Conservation (phyloP, 2,797 vertebrate species). For the Iguana delicatissima region DNA sequence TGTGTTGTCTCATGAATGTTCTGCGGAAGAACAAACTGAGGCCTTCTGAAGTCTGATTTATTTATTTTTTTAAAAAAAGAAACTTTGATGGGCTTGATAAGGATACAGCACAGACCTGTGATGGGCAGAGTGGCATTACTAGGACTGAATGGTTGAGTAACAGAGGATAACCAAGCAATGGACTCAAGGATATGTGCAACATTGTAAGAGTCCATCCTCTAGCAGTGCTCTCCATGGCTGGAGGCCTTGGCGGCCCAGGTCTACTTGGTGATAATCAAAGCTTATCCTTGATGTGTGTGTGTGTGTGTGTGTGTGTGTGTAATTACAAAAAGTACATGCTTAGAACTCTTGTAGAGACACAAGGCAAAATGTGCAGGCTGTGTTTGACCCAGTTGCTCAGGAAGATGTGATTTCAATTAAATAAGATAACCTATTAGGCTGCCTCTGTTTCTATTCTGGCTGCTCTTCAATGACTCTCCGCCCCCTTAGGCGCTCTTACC, state of each 20-base stretch:
- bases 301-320: no score
- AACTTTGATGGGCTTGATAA: conserved; percentile 13
- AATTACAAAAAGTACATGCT: background rate
- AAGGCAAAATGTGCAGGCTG: background rate
- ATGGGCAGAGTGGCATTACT: background rate
- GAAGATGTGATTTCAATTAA: background rate
- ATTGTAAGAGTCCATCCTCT: background rate
- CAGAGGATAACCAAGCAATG: background rate
- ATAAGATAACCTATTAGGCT: background rate
- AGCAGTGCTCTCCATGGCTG: background rate
- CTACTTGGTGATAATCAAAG: background rate
- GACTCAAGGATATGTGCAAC: background rate
- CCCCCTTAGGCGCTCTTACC: background rate
- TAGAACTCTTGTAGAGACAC: background rate
- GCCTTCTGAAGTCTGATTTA: background rate
- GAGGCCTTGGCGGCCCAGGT: background rate
- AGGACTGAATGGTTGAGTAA: background rate
- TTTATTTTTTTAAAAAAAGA: background rate
- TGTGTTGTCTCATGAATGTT: conserved; percentile 8
- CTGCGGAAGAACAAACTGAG: background rate
- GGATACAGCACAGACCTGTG: background rate
- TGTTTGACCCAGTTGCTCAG: background rate
- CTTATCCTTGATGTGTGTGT: background rate
- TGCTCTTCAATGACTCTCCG: conserved; percentile 3
- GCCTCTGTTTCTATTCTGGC: conserved; percentile 17